phyloP scores from a whole-genome alignment of 2,888 invertebrate genomes.

The Acleris literana region DNA sequence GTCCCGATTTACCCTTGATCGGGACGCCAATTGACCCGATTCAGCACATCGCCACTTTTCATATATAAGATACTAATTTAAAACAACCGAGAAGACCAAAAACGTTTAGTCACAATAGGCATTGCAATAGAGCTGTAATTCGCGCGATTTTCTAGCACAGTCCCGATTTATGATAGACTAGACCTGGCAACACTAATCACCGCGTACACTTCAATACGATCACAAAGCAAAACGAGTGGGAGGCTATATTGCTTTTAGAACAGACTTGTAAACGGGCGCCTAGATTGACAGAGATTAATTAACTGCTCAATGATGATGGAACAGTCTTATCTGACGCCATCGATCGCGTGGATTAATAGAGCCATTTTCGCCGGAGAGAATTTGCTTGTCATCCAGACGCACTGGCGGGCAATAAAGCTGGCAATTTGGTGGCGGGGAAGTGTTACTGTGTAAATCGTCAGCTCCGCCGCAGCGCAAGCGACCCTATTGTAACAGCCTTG shows the following conservation, averaged over 20 bases:
- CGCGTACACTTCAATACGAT: constrained; percentile 37
- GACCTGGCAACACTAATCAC: too few relatives aligned
- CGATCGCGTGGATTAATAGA: constrained; percentile 56
- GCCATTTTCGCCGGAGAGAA: constrained; percentile 34
- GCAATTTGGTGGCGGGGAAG: constrained; percentile 2
- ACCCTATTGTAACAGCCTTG: too few relatives aligned
- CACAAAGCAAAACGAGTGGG: constrained; percentile 41
- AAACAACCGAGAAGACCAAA: not conserved
- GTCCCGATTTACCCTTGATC: too few relatives aligned
- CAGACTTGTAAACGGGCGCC: constrained; percentile 62
- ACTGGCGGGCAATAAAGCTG: constrained; percentile 22
- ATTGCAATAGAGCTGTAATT: too few relatives aligned
- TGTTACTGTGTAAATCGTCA: constrained; percentile 1
- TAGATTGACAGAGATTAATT: constrained; percentile 76
- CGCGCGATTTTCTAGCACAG: too few relatives aligned
- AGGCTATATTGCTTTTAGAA: constrained; percentile 34
- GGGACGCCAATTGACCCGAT: too few relatives aligned
- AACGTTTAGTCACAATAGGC: too few relatives aligned
- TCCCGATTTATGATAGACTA: too few relatives aligned
- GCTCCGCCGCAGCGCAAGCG: not conserved
- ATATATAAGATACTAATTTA: too few relatives aligned
- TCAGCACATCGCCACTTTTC: too few relatives aligned
- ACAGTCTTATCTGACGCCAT: constrained; percentile 66
- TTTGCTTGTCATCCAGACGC: constrained; percentile 36
- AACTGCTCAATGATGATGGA: constrained; percentile 66